Evolutionary conservation across 2,797 vertebrate species (phyloP).

Genomic region (Labeo calbasu): DNA sequence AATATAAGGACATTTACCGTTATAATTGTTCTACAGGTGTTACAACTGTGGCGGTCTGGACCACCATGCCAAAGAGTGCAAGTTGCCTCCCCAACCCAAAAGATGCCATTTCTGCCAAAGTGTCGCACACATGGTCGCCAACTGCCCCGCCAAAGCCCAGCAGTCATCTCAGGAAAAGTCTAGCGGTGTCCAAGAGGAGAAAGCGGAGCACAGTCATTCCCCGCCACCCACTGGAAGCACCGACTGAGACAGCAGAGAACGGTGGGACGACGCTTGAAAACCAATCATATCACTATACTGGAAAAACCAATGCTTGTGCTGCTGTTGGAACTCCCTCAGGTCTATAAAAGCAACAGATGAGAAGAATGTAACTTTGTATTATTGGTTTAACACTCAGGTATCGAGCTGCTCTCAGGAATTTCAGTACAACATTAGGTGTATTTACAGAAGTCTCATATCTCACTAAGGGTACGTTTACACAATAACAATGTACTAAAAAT

Average conservation of each 20-base stretch:
- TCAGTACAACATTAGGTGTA: conserved; percentile 66
- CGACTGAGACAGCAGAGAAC: conserved; percentile 57
- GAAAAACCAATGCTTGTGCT: conserved; percentile 68
- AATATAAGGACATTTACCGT: background rate
- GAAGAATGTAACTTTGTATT: conserved; percentile 71
- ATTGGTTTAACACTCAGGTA: conserved; percentile 74
- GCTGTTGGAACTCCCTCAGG: conserved; percentile 82
- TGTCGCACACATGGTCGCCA: conserved; percentile 95
- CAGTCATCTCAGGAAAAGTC: conserved; percentile 89
- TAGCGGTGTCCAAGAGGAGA: conserved; percentile 80
- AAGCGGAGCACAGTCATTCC: conserved; percentile 79
- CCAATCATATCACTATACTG: conserved; percentile 75
- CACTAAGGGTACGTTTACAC: conserved; percentile 25
- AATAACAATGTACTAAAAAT: background rate
- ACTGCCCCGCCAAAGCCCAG: conserved; percentile 90
- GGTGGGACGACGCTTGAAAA: conserved; percentile 69
- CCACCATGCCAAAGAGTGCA: conserved; percentile 98
- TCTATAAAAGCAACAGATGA: conserved; percentile 63
- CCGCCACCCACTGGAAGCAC: conserved; percentile 68
- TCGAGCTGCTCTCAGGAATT: conserved; percentile 75
- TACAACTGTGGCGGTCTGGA: conserved; percentile 97
- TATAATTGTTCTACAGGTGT: conserved; percentile 77
- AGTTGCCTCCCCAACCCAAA: conserved; percentile 95
- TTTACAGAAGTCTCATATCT: conserved; percentile 45
- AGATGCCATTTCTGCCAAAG: conserved; percentile 99